Evolutionary conservation across 2,888 invertebrate genomes (phyloP).

Genomic region (Amorpha juglandis): DNA sequence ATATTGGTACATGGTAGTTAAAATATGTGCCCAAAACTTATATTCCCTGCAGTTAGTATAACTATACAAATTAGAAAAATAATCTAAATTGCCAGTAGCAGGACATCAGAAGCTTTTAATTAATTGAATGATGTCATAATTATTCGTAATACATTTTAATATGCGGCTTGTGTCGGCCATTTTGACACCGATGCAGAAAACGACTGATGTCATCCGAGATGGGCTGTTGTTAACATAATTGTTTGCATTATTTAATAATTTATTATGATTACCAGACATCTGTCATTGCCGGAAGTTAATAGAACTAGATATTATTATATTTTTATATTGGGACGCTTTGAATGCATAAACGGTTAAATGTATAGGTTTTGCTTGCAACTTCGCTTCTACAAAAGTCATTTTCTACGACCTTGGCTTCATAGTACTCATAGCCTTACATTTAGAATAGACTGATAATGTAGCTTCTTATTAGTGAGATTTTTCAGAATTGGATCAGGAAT

Average conservation of each 20-base stretch:
- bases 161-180: not conserved
- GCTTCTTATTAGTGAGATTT: no score
- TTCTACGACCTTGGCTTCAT: no score
- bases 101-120: not conserved
- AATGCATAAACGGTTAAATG: not conserved
- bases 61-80: no score
- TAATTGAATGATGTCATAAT: slow-evolving; percentile 5
- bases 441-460: no score
- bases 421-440: no score
- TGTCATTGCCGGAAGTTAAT: slow-evolving; percentile 12
- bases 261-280: not conserved
- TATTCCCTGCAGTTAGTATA: no score
- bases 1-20: no score
- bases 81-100: not conserved
- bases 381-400: no score
- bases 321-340: not conserved
- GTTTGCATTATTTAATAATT: slow-evolving; percentile 6
- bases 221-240: not conserved
- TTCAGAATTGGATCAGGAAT: no score
- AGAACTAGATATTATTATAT: not conserved
- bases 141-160: slow-evolving; percentile 7
- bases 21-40: no score
- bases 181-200: slow-evolving; percentile 16
- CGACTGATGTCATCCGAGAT: slow-evolving; percentile 16
- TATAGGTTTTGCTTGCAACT: not conserved